Evolutionary conservation across 92 coral and sea anemone genomes (phyloP).

Genomic region (Plumapathes pennacea): DNA sequence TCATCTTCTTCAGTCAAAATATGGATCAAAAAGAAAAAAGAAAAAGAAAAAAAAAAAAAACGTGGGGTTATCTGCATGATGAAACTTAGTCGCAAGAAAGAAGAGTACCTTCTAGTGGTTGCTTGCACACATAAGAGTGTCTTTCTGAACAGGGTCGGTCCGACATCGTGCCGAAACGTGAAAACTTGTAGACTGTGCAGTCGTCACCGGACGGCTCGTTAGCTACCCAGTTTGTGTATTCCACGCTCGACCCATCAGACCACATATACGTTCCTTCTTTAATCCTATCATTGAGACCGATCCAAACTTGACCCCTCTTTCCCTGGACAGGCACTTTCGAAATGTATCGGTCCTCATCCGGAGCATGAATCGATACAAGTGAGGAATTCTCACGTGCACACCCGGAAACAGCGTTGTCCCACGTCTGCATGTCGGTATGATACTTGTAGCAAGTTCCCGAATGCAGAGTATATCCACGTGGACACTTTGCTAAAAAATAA

Average conservation of each 20-base stretch:
- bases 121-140: constrained; percentile 57
- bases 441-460: constrained; percentile 75
- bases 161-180: constrained; percentile 65
- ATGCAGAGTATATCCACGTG: constrained; percentile 45
- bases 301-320: constrained; percentile 65
- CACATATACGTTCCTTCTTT: constrained; percentile 62
- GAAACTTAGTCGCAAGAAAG: too few species aligned
- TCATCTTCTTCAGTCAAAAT: too few species aligned
- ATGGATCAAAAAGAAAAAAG: too few species aligned
- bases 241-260: constrained; percentile 75
- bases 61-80: too few species aligned
- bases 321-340: constrained; percentile 35
- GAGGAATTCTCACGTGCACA: constrained; percentile 74
- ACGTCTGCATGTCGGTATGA: constrained; percentile 59
- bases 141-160: constrained; percentile 68
- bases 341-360: constrained; percentile 50
- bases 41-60: too few species aligned
- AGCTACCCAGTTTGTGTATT: constrained; percentile 69
- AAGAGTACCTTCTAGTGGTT: constrained; percentile 69
- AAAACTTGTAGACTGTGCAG: constrained; percentile 52
- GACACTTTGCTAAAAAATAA: too few species aligned
- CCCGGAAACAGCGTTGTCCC: constrained; percentile 66
- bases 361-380: constrained; percentile 50
- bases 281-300: constrained; percentile 72
- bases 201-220: constrained; percentile 66